Evolutionary conservation across 2,113 vertebrate genomes (phyloP), one percentile per base, ranked within the genome.

Genomic region (Menidia beryllina): DNA sequence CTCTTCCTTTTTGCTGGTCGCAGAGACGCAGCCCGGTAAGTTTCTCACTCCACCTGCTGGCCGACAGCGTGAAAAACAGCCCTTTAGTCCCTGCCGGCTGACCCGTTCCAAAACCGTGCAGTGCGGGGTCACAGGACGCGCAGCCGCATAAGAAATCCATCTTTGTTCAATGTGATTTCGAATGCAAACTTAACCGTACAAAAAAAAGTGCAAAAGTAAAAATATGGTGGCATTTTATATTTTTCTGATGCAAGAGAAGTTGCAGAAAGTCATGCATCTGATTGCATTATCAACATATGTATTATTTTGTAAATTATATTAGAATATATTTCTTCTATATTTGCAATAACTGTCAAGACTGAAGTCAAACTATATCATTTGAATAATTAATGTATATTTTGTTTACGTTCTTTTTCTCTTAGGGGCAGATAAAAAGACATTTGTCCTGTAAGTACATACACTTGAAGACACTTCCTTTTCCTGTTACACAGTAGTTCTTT

Each of bases 11-110:
- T 95, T 95, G 96, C 97, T 96, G 97, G 93, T 95, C 96, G 90
- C 98, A 99, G 98, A 97, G 96, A 94, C 98, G 96, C 92, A 99
- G 96, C 86, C 97, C 97, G 96, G 97, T 99, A 95, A 98, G 97
- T 94, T 67, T 59, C 54, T 62, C 27, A 34, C 78, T 34, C 67
- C 80, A 59, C 66, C 85, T 84, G 72, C 75, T 82, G 81, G 81
- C 52, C 10, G 55, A 60, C 58, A 72, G 47, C 58, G 55, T 49
- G 39, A 73, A 71, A 79, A 24, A 23, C 59, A 27, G 20, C 56
- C 45, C 20, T 49, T 6, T 70, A 7, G 51, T 49, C 53, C 57
- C 49, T 48, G 52, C 25, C 55, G 64, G 13, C 19, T 56, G 54
- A 61, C 13, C 56, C 41, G 34, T 55, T 59, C 52, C 24, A 20